phyloP scores from a whole-genome alignment of 2,113 vertebrate species.

The Rafetus swinhoei region DNA sequence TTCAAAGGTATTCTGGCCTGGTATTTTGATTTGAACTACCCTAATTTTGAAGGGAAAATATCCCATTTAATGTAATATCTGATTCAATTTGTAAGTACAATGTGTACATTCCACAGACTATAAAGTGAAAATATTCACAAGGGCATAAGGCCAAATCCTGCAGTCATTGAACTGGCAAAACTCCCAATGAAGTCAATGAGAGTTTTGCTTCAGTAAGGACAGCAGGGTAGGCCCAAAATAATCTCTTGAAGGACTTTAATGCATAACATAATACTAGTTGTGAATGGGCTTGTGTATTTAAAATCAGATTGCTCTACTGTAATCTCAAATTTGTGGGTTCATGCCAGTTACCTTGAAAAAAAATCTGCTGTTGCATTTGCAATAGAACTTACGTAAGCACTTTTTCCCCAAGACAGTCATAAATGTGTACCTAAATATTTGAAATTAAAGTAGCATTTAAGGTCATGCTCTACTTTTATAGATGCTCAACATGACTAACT shows the following conservation, averaged over 20 bases:
- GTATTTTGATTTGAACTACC: slow-evolving; percentile 8
- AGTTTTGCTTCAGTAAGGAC: background rate
- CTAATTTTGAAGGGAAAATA: slow-evolving; percentile 21
- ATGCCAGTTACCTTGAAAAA: slow-evolving; percentile 7
- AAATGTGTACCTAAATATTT: slow-evolving; percentile 8
- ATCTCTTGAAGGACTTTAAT: background rate
- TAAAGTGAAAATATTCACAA: background rate
- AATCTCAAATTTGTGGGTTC: background rate
- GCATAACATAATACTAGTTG: background rate
- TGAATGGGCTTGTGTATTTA: slow-evolving; percentile 17
- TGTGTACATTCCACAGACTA: background rate
- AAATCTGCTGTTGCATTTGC: background rate
- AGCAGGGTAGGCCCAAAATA: background rate
- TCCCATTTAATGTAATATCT: slow-evolving; percentile 37
- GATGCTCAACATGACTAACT: slow-evolving; percentile 7
- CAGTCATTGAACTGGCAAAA: background rate
- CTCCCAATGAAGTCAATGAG: background rate
- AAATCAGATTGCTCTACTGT: slow-evolving; percentile 14
- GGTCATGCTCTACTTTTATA: background rate
- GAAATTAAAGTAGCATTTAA: slow-evolving; percentile 45
- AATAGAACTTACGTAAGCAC: background rate
- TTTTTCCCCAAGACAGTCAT: background rate
- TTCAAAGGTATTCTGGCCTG: background rate
- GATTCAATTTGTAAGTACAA: background rate
- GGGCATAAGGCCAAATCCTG: background rate